phyloP scores from a whole-genome alignment of 2,888 invertebrate genomes.

The Rhagophthalmus giganteus region DNA sequence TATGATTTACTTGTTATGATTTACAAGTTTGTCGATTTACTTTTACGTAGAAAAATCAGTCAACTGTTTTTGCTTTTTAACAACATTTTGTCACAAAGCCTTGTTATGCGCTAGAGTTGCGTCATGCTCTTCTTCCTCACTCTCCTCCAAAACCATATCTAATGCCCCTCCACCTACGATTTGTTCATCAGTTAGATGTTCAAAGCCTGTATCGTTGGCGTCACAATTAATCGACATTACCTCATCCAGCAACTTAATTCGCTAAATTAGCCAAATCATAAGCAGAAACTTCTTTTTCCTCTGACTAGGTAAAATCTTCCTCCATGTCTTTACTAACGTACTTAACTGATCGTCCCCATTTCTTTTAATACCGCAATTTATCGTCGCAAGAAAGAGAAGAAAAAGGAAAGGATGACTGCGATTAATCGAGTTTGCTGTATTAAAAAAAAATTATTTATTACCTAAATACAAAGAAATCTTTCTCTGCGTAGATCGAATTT shows the following conservation, averaged over 20 bases:
- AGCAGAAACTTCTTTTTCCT: neutral
- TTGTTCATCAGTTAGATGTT: neutral
- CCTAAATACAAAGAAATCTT: no score
- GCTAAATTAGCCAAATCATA: neutral
- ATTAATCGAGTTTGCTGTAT: no score
- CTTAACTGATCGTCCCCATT: neutral
- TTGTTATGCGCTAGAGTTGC: neutral
- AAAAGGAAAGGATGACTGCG: no score
- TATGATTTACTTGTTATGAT: no score
- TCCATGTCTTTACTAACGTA: neutral
- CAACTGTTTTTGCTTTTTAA: no score
- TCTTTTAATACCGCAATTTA: neutral
- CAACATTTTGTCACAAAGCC: no score
- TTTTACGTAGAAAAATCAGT: no score
- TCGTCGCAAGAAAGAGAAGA: no score
- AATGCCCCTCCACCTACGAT: neutral
- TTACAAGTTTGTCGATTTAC: no score
- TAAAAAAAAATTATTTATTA: no score
- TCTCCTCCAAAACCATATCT: neutral
- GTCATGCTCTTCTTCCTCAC: constrained; percentile 1
- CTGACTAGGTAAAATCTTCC: neutral
- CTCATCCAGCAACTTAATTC: neutral
- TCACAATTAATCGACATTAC: neutral
- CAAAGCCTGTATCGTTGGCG: neutral
- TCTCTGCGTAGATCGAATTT: no score